Conservation (phyloP, 2,113 vertebrate genomes). For the Myotis davidii region DNA sequence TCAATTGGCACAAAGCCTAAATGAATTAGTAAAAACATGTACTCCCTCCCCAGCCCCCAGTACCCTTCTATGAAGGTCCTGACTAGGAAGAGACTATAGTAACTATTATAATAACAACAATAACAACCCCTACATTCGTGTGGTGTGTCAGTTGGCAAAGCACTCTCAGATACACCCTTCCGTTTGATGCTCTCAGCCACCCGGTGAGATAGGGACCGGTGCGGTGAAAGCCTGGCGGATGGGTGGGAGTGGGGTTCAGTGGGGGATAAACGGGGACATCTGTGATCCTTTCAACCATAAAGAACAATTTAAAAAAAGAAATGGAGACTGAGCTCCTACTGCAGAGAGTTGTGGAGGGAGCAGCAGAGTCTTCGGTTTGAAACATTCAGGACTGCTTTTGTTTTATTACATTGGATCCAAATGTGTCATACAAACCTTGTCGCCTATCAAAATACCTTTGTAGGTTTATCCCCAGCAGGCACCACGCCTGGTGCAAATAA, state of each 20-base stretch:
- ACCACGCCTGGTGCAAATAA: background rate
- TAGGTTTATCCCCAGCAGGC: background rate
- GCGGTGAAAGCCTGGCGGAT: background rate
- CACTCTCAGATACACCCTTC: background rate
- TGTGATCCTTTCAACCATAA: too few species aligned
- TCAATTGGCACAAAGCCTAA: constrained; percentile 68
- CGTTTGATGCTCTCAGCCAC: background rate
- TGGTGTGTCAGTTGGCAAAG: background rate
- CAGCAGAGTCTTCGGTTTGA: background rate
- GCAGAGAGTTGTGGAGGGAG: background rate
- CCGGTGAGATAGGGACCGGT: background rate
- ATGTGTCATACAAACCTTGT: background rate
- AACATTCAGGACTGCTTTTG: background rate
- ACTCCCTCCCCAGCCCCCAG: background rate
- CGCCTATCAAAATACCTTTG: background rate
- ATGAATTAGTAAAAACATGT: constrained; percentile 67
- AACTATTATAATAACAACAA: background rate
- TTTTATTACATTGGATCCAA: background rate
- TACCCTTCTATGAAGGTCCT: constrained; percentile 5
- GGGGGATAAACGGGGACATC: too few species aligned
- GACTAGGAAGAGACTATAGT: background rate
- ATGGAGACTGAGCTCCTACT: background rate
- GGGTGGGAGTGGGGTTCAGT: too few species aligned
- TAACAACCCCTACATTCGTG: background rate
- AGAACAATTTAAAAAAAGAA: background rate